These are phyloP conservation scores for Onthophagus sagittarius DNA, from an alignment of 2,888 invertebrate genomes.

Conservation along the genomic window DNA sequence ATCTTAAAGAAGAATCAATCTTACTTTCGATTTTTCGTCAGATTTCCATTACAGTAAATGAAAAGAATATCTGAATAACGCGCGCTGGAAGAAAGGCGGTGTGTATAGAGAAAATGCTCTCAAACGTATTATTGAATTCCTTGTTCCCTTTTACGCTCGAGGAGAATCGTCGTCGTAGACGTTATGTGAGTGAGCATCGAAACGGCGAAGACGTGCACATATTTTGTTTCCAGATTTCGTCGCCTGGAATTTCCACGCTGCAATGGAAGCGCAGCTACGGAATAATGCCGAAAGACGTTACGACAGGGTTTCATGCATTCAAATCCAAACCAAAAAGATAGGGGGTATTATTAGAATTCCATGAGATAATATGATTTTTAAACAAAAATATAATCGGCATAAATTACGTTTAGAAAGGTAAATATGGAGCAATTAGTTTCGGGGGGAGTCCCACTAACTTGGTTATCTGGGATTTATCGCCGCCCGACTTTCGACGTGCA, in stretches of 20 bases:
- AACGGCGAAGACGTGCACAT: not conserved
- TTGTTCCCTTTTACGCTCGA: constrained; percentile 8
- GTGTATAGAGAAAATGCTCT: constrained; percentile 3
- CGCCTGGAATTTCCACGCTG: not conserved
- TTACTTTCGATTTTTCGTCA: not conserved
- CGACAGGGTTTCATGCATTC: not conserved
- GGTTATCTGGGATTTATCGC: constrained; percentile 41
- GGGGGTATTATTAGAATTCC: not conserved
- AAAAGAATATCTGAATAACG: constrained; percentile 13
- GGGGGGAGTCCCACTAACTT: constrained; percentile 21
- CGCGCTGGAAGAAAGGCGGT: not conserved
- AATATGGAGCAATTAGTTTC: constrained; percentile 7
- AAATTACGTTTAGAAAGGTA: not conserved
- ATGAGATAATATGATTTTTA: not conserved
- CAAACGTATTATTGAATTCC: constrained; percentile 7
- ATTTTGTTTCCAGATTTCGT: not conserved
- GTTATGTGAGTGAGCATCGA: not conserved
- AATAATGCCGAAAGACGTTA: not conserved
- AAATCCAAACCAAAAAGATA: not conserved
- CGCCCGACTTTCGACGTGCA: constrained; percentile 42
- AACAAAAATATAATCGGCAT: not conserved
- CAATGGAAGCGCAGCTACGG: not conserved
- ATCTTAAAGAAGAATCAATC: not conserved
- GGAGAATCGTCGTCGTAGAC: not conserved
- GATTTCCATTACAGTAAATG: constrained; percentile 8